These are phyloP conservation scores for Eulemur rufifrons DNA, from an alignment of 2,113 vertebrate species.

Conservation along the genomic window DNA sequence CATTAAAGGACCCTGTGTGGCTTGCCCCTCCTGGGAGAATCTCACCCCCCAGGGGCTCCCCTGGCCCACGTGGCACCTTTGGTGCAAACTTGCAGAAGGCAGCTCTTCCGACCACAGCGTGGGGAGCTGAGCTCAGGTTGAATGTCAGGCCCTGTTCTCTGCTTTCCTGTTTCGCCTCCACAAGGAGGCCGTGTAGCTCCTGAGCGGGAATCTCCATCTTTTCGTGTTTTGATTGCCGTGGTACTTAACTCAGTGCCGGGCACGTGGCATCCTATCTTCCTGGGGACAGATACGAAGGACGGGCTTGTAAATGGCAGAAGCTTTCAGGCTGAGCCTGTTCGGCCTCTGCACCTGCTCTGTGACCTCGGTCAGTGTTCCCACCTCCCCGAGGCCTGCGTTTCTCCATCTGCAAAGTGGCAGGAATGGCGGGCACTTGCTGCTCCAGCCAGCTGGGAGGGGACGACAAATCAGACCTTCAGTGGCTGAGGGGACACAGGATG, in stretches of 20 bases:
- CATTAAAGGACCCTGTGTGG: neutral
- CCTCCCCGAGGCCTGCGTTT: neutral
- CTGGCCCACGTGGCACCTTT: neutral
- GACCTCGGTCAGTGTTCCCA: neutral
- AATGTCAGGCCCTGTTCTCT: neutral
- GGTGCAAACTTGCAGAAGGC: neutral
- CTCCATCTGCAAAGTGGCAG: neutral
- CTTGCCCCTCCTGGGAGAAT: neutral
- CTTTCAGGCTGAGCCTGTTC: neutral
- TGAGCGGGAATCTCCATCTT: neutral
- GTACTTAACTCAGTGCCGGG: neutral
- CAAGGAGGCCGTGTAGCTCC: neutral
- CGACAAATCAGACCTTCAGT: neutral
- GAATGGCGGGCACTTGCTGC: rapidly evolving
- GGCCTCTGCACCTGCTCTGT: neutral
- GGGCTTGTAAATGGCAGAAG: neutral
- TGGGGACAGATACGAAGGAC: rapidly evolving
- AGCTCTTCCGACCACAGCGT: neutral
- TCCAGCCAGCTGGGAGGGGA: neutral
- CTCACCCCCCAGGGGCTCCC: neutral
- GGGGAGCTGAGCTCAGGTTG: neutral
- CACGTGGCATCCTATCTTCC: rapidly evolving
- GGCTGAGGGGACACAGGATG: neutral
- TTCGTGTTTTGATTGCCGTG: neutral
- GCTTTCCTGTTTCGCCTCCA: neutral